These are phyloP conservation scores for Gymnopithys bicolor DNA, from an alignment of 2,797 vertebrate species.

Conservation along the genomic window DNA sequence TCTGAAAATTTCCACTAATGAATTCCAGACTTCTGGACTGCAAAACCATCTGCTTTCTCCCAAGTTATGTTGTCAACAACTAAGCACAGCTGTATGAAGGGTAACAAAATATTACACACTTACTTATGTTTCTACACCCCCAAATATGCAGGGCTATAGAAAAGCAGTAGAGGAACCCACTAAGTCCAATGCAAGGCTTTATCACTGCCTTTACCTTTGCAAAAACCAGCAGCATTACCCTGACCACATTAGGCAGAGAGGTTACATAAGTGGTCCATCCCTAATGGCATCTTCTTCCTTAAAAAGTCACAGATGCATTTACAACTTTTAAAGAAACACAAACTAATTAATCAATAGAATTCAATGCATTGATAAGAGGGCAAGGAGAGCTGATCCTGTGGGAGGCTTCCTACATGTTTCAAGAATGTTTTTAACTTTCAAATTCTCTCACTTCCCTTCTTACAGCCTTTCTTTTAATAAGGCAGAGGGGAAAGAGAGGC, in stretches of 20 bases:
- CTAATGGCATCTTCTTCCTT: background rate
- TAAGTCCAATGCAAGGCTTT: background rate
- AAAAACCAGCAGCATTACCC: background rate
- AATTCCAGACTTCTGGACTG: conserved; percentile 69
- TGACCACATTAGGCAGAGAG: background rate
- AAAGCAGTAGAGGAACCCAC: background rate
- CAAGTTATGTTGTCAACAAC: conserved; percentile 65
- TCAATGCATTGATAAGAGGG: background rate
- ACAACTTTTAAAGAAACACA: background rate
- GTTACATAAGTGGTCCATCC: background rate
- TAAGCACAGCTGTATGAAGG: conserved; percentile 52
- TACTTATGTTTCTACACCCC: conserved; percentile 35
- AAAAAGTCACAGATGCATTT: background rate
- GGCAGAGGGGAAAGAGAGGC: background rate
- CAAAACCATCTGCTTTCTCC: conserved; percentile 55
- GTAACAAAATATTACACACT: conserved; percentile 44
- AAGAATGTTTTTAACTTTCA: background rate
- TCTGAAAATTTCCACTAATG: conserved; percentile 68
- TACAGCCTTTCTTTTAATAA: background rate
- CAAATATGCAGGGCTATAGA: background rate
- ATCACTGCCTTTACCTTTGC: background rate
- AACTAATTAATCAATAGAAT: background rate
- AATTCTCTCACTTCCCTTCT: background rate
- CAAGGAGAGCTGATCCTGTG: background rate
- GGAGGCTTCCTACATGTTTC: background rate